Base-by-base conservation (phyloP, 2,888 invertebrate genomes). In the Tinea trinotella region DNA sequence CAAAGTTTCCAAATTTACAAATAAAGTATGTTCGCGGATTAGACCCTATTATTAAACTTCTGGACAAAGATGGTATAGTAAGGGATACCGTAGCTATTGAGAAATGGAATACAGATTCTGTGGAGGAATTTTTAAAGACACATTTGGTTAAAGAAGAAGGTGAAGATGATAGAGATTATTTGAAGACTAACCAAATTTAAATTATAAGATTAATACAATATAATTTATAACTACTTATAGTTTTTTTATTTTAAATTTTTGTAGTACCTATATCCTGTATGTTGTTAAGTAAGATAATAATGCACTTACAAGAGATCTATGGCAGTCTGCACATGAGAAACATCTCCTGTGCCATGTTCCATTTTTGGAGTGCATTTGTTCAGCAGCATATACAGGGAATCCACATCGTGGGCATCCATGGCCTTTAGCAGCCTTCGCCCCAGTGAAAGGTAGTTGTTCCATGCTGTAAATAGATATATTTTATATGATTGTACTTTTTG, bases 51-150 rank as follows among this genome's bases (percentile, higher is more conserved):
- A 96, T 99, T 48, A 95, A 96, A 71, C 83, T 99, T 52, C 88
- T 95, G 61, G 95, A 98, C 69, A 91, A 91, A 57, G 92, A 92
- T 64, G 94, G 93, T 24, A 92, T 93, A 67, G 90, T 96, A 0
- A 91, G 91, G 70, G 97, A 97, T 71, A 91, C 94, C 17, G 90
- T 99, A 20, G 98, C 97, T 53, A 98, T 99, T 68, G 97, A 97
- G 64, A 98, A 98, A 71, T 99, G 99, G 99, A 96, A 98, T 76
- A 99, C 99, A 0, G 98, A 99, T 76, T 95, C 98, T 0, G 94
- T 99, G 2, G 96, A 97, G 71, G 98, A 98, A 75, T 99, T 98
- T 82, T 90, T 99, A 61, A 93, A 92, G 62, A 94, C 96, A 30
- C 94, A 97, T 88, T 88, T 98, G 59, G 88, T 88, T 22, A 88